Evolutionary conservation across 2,797 vertebrate species (phyloP), one percentile per base, ranked within the genome.

Genomic region (Calcarius lapponicus): DNA sequence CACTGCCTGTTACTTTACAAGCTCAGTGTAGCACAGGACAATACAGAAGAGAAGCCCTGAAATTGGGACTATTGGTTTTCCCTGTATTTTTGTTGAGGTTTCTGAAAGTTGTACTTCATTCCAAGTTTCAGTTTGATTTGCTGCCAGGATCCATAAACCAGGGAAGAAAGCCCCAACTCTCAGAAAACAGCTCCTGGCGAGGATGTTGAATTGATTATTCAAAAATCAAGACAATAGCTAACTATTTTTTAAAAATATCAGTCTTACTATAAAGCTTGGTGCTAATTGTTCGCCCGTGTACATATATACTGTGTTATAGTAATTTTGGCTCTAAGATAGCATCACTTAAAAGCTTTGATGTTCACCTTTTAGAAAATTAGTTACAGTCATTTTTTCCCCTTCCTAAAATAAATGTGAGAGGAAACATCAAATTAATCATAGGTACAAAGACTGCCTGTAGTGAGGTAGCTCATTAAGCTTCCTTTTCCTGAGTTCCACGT

Each of bases 381-480:
- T 88, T 67, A 29, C 15, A 47, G 29, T 48, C 5, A 13, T 88
- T 94, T 92, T 71, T 72, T 13, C 19, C 43, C 24, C 24, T 80
- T 89, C n/a, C 31, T 70, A 84, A 94, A 95, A 85, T 74, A 67
- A 92, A 75, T 58, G 25, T 56, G 60, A 79, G 60, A 56, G 53
- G 62, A 97, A 95, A 75, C 53, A 71, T 67, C 24, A 48, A 69
- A 86, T 86, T 88, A 79, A 79, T 93, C 67, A 78, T 36, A 64
- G 32, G 21, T 51, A 84, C 14, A 90, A 73, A 83, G 78, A 32
- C 66, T 95, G 57, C 72, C 40, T 87, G 38, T 69, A 89, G n/a
- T 2, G 10, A 80, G 45, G 36, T 64, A 72, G 34, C 66, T 93
- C 88, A 94, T 88, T 92, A 92, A 78, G 47, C 51, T 80, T 93